Conservation (phyloP, 2,113 vertebrate species). For the Mungos mungo region DNA sequence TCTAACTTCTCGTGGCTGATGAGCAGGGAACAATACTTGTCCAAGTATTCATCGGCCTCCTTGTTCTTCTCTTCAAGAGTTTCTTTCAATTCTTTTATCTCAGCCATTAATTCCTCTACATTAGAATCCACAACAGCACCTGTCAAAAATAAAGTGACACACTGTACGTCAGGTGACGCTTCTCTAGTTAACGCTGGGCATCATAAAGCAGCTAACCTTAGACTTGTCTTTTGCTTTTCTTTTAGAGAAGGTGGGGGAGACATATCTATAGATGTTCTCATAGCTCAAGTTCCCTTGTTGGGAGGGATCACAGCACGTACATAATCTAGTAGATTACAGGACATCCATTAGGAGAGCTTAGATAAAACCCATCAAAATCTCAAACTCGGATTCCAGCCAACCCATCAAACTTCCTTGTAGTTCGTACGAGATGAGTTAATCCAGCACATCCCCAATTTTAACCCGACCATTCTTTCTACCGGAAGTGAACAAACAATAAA, state of each 20-base stretch:
- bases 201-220: not conserved
- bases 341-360: not conserved
- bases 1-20: constrained; percentile 91
- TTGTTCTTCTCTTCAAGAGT: constrained; percentile 85
- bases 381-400: not conserved
- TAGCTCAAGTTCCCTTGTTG: not conserved
- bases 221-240: not conserved
- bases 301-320: not conserved
- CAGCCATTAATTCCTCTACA: constrained; percentile 78
- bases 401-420: not conserved
- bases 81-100: constrained; percentile 88
- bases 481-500: not conserved
- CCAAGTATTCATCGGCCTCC: constrained; percentile 91
- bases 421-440: not conserved
- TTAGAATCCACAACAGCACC: constrained; percentile 63
- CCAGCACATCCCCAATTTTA: not conserved
- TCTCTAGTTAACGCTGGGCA: not conserved
- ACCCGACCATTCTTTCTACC: not conserved
- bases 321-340: not conserved
- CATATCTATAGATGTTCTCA: not conserved
- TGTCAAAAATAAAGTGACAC: constrained; percentile 69
- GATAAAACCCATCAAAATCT: not conserved
- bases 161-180: not conserved
- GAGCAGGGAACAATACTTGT: constrained; percentile 92
- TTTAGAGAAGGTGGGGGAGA: not conserved